Evolutionary conservation across 2,113 vertebrate species (phyloP), one percentile per base, ranked within the genome.

Genomic region (Amphiprion ocellaris): DNA sequence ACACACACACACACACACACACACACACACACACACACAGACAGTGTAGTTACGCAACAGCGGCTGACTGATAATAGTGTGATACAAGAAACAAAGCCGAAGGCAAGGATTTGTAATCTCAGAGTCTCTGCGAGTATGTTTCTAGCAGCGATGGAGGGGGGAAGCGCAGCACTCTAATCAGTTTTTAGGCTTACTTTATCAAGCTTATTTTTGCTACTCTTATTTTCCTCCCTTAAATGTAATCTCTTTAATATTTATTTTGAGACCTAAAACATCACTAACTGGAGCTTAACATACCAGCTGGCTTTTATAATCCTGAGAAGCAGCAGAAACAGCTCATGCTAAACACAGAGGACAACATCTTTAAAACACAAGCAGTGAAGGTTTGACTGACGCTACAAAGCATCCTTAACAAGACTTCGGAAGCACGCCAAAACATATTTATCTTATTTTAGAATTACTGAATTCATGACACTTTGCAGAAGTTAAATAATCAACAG

Each of bases 21-120:
- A 4, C 60, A 59, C 54, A 53, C 16, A 39, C 16, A 66, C 74
- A 67, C 56, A 74, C 16, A 58, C 17, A n/a, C 73, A 76, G 19
- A 62, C 17, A 15, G 46, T 60, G 69, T 6, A 3, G 68, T 83
- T 87, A 87, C 16, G 5, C 72, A 89, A 85, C 60, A 30, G 53
- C 10, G 6, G 69, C 59, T 75, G 60, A 81, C 76, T 88, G 82
- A 85, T 76, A 56, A 88, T 52, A 67, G 70, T 69, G 54, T n/a
- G 67, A 88, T 89, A 78, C 10, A 26, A 79, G 62, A 91, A 83
- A 63, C 59, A 75, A 83, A 70, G 79, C 87, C 62, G 0, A 23
- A 69, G 79, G 87, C 79, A 5, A 71, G 62, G 68, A 75, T 81
- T 79, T 79, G 69, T 83, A 75, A 77, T 87, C 72, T 79, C 47